These are phyloP conservation scores for Drosophila kepulauana DNA, from an alignment of 1,140 invertebrate species.

Conservation along the genomic window DNA sequence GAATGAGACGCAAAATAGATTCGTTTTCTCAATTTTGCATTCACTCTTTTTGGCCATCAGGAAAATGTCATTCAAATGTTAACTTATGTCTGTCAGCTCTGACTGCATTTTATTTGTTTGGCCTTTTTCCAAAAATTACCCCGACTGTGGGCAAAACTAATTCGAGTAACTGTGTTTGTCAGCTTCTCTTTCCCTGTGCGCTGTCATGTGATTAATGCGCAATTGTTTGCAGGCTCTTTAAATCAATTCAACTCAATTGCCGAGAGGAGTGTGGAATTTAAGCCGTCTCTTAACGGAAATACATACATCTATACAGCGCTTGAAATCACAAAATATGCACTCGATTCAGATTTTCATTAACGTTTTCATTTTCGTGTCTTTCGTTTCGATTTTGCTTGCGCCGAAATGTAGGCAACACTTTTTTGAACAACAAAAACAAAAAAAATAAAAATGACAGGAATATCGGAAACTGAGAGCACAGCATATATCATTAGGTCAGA, in stretches of 20 bases:
- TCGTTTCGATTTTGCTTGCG: slow-evolving; percentile 6
- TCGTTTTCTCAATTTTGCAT: neutral
- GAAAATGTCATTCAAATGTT: neutral
- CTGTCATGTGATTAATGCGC: slow-evolving; percentile 70
- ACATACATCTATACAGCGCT: slow-evolving; percentile 25
- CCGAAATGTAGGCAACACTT: slow-evolving; percentile 51
- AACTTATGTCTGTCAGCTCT: neutral
- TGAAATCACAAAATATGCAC: slow-evolving; percentile 42
- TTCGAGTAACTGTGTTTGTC: slow-evolving; percentile 27
- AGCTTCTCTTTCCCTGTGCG: slow-evolving; percentile 21
- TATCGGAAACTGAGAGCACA: neutral
- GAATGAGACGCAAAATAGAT: too few species aligned
- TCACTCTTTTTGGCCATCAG: neutral
- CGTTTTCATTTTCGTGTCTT: slow-evolving; percentile 3
- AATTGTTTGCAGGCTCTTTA: slow-evolving; percentile 74
- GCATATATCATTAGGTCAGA: slow-evolving; percentile 23
- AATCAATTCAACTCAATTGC: slow-evolving; percentile 69
- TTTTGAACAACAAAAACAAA: slow-evolving; percentile 6
- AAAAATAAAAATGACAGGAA: neutral
- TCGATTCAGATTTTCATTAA: slow-evolving; percentile 31
- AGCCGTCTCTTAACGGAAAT: slow-evolving; percentile 15
- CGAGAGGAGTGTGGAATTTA: neutral
- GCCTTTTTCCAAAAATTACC: neutral
- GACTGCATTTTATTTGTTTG: neutral
- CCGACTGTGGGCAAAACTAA: slow-evolving; percentile 7